These are phyloP conservation scores for Selenia dentaria DNA, from an alignment of 2,888 invertebrate species.

Conservation along the genomic window DNA sequence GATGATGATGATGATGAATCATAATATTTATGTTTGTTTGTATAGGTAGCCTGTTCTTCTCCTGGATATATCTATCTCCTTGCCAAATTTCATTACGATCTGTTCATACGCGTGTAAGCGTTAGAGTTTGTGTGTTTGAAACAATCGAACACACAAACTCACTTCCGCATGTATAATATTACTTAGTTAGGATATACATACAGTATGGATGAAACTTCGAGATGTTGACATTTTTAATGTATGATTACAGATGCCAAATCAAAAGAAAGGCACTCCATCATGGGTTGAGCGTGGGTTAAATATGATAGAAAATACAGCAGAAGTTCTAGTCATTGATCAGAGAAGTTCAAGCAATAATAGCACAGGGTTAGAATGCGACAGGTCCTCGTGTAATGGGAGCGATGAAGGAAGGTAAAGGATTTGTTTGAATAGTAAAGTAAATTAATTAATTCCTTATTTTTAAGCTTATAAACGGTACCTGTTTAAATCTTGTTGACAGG, in stretches of 20 bases:
- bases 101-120: too few species aligned
- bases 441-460: neutral
- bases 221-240: slow-evolving; percentile 5
- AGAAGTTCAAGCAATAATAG: slow-evolving; percentile 70
- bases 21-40: too few species aligned
- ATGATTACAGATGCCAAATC: slow-evolving; percentile 71
- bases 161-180: too few species aligned
- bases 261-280: slow-evolving; percentile 79
- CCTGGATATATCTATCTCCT: too few species aligned
- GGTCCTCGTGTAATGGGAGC: slow-evolving; percentile 75
- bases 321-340: slow-evolving; percentile 85
- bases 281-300: slow-evolving; percentile 85
- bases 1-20: too few species aligned
- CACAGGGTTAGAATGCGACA: slow-evolving; percentile 72
- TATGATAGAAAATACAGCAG: slow-evolving; percentile 77
- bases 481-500: slow-evolving; percentile 41
- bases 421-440: neutral
- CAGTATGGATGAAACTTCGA: too few species aligned
- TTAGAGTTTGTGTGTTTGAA: too few species aligned
- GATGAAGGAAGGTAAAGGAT: slow-evolving; percentile 71
- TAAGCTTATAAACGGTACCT: neutral
- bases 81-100: too few species aligned
- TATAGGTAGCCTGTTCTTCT: too few species aligned
- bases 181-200: too few species aligned
- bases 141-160: too few species aligned